These are phyloP conservation scores for Mycetomoellerius zeteki DNA, from an alignment of 1,140 invertebrate species.

Conservation along the genomic window DNA sequence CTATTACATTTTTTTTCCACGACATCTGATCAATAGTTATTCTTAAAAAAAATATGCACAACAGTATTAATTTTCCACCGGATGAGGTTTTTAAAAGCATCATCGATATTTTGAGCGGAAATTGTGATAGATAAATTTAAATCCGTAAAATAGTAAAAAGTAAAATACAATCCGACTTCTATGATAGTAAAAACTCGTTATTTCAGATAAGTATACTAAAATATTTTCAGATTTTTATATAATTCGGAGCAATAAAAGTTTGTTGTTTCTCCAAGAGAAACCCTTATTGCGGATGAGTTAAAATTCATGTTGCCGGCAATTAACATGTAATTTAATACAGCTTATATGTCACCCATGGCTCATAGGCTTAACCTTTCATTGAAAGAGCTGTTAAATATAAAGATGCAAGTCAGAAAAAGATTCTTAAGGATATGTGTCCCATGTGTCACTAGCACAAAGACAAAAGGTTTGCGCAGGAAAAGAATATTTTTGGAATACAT, in stretches of 20 bases:
- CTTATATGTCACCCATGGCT: constrained; percentile 42
- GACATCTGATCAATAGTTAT: background rate
- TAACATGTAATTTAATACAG: constrained; percentile 16
- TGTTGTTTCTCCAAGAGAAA: too few relatives aligned
- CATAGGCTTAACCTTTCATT: constrained; percentile 63
- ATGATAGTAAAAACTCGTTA: too few relatives aligned
- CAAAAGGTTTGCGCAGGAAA: constrained; percentile 58
- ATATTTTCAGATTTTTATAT: too few relatives aligned
- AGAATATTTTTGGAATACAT: constrained; percentile 47
- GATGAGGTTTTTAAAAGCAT: too few relatives aligned
- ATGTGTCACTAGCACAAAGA: constrained; percentile 71
- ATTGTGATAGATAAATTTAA: too few relatives aligned
- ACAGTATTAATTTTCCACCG: background rate
- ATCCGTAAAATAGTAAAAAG: too few relatives aligned
- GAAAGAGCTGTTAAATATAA: constrained; percentile 55
- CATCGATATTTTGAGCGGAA: too few relatives aligned
- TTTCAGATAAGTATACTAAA: too few relatives aligned
- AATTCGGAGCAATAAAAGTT: too few relatives aligned
- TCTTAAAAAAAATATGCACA: background rate
- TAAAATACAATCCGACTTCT: too few relatives aligned
- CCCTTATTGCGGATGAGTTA: too few relatives aligned
- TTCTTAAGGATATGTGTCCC: constrained; percentile 48
- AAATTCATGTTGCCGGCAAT: too few relatives aligned
- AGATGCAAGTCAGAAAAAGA: constrained; percentile 53
- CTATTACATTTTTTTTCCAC: background rate